These are phyloP conservation scores for Plecturocebus donacophilus DNA, from an alignment of 2,113 vertebrate species.

Conservation along the genomic window DNA sequence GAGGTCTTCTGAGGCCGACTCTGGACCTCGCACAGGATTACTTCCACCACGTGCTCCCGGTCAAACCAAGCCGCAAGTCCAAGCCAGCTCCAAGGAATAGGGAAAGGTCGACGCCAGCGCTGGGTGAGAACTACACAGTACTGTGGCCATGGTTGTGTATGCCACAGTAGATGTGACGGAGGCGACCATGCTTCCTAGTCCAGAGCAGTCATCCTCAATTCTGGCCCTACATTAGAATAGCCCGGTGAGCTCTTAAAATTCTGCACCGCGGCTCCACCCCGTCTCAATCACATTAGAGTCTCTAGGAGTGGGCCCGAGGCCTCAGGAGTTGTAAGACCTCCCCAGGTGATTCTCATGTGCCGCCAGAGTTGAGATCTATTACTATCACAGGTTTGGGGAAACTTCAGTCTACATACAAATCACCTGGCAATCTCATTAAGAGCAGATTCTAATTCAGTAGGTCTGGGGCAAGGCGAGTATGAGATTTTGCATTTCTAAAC, in stretches of 20 bases:
- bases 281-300: not conserved
- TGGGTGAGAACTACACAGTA: not conserved
- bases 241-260: not conserved
- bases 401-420: not conserved
- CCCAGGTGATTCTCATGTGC: not conserved
- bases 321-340: not conserved
- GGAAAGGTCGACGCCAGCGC: not conserved
- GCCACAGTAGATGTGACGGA: not conserved
- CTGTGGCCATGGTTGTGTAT: not conserved
- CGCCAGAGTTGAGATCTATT: not conserved
- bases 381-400: not conserved
- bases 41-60: not conserved
- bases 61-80: not conserved
- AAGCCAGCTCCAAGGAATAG: not conserved
- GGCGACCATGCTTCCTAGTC: not conserved
- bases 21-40: not conserved
- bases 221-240: not conserved
- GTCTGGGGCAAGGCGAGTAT: not conserved
- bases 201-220: not conserved
- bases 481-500: constrained; percentile 8
- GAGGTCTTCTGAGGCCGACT: not conserved
- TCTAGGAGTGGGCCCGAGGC: not conserved
- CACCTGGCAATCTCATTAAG: not conserved
- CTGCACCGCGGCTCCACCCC: not conserved
- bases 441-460: not conserved